Evolutionary conservation across 2,888 invertebrate genomes (phyloP).

Genomic region (Amphipoea oculea): DNA sequence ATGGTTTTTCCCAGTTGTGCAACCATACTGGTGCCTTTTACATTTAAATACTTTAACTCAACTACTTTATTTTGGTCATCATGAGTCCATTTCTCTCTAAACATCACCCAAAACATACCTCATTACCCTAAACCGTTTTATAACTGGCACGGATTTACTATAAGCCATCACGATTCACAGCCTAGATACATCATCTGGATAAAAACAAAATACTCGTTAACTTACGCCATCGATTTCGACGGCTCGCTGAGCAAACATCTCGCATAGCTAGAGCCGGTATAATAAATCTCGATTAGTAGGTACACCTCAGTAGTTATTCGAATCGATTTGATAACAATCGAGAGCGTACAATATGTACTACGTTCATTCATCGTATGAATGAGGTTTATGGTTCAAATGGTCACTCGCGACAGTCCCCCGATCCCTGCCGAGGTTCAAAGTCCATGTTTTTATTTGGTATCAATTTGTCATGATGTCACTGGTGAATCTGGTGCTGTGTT

Average conservation of each 20-base stretch:
- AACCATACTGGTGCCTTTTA: not conserved
- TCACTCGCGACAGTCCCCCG: constrained; percentile 41
- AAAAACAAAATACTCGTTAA: constrained; percentile 37
- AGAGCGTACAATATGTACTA: constrained; percentile 55
- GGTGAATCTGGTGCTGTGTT: constrained; percentile 67
- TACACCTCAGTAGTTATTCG: constrained; percentile 24
- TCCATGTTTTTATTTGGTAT: constrained; percentile 73
- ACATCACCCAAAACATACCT: not conserved
- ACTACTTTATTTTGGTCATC: not conserved
- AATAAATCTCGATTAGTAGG: constrained; percentile 49
- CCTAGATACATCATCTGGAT: constrained; percentile 11
- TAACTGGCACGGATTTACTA: not conserved
- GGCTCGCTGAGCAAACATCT: constrained; percentile 35
- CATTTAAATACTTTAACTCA: constrained; percentile 1
- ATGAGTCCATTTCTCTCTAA: constrained; percentile 7
- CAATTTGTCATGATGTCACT: constrained; percentile 74
- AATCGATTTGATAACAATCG: constrained; percentile 55
- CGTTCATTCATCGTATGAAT: constrained; percentile 61
- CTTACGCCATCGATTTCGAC: constrained; percentile 33
- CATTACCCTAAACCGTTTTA: constrained; percentile 7
- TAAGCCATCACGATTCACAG: not conserved
- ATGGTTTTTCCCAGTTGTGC: not conserved
- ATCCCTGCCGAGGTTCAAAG: constrained; percentile 68
- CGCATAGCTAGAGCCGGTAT: constrained; percentile 28
- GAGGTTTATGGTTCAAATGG: constrained; percentile 61